phyloP scores from a whole-genome alignment of 2,888 invertebrate species.

The Synanthedon myopaeformis region DNA sequence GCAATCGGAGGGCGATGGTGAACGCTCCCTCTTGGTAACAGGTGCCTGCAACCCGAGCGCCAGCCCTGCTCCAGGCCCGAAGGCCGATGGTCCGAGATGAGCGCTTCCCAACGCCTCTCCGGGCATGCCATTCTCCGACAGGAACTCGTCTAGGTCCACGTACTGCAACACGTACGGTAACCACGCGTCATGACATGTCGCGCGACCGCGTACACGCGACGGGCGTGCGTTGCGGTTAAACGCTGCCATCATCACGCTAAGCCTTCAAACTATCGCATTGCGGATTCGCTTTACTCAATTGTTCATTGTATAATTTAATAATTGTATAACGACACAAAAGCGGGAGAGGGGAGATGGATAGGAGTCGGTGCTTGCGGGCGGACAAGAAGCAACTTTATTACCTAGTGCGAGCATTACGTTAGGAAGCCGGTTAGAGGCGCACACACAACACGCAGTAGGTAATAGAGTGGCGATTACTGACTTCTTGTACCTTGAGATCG shows the following conservation, averaged over 20 bases:
- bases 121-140: constrained; percentile 94
- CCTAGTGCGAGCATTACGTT: constrained; percentile 43
- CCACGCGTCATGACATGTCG: constrained; percentile 7
- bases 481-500: constrained; percentile 92
- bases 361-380: constrained; percentile 1
- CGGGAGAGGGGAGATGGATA: not conserved
- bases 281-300: constrained; percentile 3
- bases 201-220: constrained; percentile 6
- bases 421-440: constrained; percentile 31
- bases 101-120: constrained; percentile 79
- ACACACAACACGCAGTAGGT: constrained; percentile 55
- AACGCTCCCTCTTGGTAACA: constrained; percentile 87
- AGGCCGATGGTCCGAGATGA: constrained; percentile 74
- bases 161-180: constrained; percentile 74
- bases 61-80: constrained; percentile 69
- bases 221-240: constrained; percentile 8
- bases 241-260: not conserved
- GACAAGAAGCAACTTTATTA: constrained; percentile 37
- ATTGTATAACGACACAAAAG: not conserved
- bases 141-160: constrained; percentile 96
- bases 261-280: not conserved
- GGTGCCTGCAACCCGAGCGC: constrained; percentile 73
- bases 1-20: constrained; percentile 89
- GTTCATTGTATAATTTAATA: constrained; percentile 1
- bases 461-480: constrained; percentile 66